phyloP scores from a whole-genome alignment of 2,888 invertebrate species.

The Phyllotreta cruciferae region DNA sequence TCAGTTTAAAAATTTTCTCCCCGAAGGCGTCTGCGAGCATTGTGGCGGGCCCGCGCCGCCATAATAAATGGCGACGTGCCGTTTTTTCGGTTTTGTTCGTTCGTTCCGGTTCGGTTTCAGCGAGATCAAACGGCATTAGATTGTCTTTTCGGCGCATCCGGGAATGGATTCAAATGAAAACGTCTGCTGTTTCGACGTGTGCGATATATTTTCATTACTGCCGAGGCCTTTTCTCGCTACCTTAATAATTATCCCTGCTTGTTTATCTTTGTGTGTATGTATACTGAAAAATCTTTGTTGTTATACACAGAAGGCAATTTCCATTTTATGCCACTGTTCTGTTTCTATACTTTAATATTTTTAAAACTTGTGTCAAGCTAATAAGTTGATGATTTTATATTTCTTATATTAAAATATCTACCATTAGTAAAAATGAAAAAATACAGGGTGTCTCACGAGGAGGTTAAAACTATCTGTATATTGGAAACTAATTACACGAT shows the following conservation, averaged over 20 bases:
- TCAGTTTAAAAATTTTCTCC: conserved; percentile 25
- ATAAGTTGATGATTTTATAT: no score
- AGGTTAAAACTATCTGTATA: no score
- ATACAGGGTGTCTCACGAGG: no score
- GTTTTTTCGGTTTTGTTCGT: conserved; percentile 6
- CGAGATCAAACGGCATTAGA: conserved; percentile 33
- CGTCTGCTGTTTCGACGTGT: conserved; percentile 27
- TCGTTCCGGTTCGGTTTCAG: conserved; percentile 24
- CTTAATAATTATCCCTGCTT: background rate
- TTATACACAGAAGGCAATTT: no score
- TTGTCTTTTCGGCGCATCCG: conserved; percentile 27
- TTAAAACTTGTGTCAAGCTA: no score
- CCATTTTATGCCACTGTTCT: no score
- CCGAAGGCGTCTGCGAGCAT: conserved; percentile 20
- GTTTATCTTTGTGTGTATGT: background rate
- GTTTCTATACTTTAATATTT: no score
- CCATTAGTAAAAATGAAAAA: no score
- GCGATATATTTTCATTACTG: conserved; percentile 33
- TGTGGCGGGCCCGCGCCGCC: conserved; percentile 21
- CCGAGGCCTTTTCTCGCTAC: conserved; percentile 3
- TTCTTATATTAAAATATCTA: no score
- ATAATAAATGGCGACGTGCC: conserved; percentile 34
- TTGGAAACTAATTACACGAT: no score
- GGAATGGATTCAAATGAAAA: conserved; percentile 28
- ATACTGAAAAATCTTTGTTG: no score